Percentiles rank a stretch among this genome's conserved stretches.
phyloP scores from a whole-genome alignment of 2,888 invertebrate species.

The Anaspis maculata region DNA sequence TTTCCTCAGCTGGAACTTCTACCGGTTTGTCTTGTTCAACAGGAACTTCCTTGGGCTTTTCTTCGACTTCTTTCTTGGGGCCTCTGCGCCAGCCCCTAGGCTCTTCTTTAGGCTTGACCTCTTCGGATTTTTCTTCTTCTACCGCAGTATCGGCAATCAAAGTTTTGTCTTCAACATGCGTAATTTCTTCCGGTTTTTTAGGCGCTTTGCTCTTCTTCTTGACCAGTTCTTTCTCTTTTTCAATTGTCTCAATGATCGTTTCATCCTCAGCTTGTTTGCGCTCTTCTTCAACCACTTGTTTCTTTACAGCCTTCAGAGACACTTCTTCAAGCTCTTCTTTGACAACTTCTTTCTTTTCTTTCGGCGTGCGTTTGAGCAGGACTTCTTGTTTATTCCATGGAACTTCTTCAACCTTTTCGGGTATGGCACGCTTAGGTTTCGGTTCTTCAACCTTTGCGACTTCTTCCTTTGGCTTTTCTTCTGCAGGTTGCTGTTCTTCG shows the following conservation, averaged over 20 bases:
- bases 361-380: slow-evolving; percentile 41
- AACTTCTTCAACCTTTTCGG: too few relatives aligned
- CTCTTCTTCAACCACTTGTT: slow-evolving; percentile 19
- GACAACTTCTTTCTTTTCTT: slow-evolving; percentile 45
- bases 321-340: slow-evolving; percentile 45
- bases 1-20: too few relatives aligned
- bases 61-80: slow-evolving; percentile 1
- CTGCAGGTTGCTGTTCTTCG: slow-evolving; percentile 8
- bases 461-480: slow-evolving; percentile 5
- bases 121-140: slow-evolving; percentile 1
- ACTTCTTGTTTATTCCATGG: slow-evolving; percentile 57
- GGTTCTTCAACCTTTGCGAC: slow-evolving; percentile 8
- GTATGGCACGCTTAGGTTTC: too few relatives aligned
- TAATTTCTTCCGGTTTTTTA: neutral
- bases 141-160: neutral
- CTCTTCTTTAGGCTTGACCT: slow-evolving; percentile 1
- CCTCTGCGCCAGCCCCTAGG: neutral
- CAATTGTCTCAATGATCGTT: neutral
- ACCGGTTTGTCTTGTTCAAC: too few relatives aligned
- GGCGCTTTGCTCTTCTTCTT: slow-evolving; percentile 18
- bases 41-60: too few relatives aligned
- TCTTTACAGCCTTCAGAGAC: slow-evolving; percentile 37
- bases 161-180: neutral
- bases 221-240: slow-evolving; percentile 3
- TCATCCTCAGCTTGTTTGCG: slow-evolving; percentile 20